Percentiles rank a stretch among this genome's conserved stretches.
phyloP scores from a whole-genome alignment of 2,113 vertebrate species.

The Silurus asotus region DNA sequence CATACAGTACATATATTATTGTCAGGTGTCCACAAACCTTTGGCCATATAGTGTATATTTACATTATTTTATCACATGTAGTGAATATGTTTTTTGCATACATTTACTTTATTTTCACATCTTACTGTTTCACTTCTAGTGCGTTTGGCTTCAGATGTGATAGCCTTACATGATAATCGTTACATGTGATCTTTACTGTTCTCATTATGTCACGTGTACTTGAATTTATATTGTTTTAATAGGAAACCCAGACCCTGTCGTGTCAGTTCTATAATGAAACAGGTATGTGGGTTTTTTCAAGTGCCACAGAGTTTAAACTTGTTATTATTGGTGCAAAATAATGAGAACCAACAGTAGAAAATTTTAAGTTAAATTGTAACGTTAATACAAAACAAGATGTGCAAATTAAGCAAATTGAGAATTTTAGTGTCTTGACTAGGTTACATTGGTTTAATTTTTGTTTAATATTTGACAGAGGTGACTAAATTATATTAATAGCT shows the following conservation, averaged over 20 bases:
- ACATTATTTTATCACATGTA: slow-evolving; percentile 32
- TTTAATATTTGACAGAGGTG: not conserved
- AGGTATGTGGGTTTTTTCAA: slow-evolving; percentile 30
- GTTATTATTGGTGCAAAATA: not conserved
- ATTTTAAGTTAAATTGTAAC: not conserved
- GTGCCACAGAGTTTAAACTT: not conserved
- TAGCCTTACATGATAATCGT: not conserved
- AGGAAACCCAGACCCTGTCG: not conserved
- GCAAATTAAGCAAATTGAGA: too few relatives aligned
- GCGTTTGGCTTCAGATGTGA: not conserved
- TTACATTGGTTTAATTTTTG: not conserved
- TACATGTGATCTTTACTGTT: not conserved
- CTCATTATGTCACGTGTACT: not conserved
- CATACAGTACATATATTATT: too few relatives aligned
- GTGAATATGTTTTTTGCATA: not conserved
- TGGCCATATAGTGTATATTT: not conserved
- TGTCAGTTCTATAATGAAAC: slow-evolving; percentile 48
- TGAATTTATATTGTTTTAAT: not conserved
- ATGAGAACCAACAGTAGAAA: not conserved
- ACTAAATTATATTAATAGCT: not conserved
- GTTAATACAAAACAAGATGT: not conserved
- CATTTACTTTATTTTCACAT: not conserved
- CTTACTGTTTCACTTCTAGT: slow-evolving; percentile 8
- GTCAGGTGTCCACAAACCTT: too few relatives aligned
- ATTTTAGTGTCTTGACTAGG: not conserved